These are phyloP conservation scores for Drosophila maculinotata DNA, from an alignment of 2,888 invertebrate genomes.

Conservation along the genomic window DNA sequence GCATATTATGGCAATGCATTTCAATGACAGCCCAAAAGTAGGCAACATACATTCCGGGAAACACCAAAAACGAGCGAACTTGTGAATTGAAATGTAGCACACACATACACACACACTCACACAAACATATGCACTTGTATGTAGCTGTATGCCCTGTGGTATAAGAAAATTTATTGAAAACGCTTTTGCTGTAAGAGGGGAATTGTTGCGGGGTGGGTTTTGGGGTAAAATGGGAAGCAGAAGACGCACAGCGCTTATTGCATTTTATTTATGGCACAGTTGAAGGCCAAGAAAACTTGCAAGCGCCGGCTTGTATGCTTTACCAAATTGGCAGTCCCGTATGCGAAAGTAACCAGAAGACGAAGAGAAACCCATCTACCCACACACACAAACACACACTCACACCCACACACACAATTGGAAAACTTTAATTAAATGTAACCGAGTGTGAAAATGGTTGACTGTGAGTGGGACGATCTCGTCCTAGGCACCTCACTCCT, in stretches of 20 bases:
- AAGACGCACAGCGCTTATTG: slow-evolving; percentile 53
- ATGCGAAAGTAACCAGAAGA: slow-evolving; percentile 15
- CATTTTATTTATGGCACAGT: slow-evolving; percentile 66
- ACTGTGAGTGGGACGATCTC: slow-evolving; percentile 23
- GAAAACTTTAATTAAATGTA: slow-evolving; percentile 72
- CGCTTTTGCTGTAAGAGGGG: slow-evolving; percentile 23
- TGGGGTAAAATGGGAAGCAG: slow-evolving; percentile 12
- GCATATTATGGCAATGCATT: slow-evolving; percentile 65
- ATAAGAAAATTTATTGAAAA: slow-evolving; percentile 61
- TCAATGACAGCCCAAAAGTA: slow-evolving; percentile 56
- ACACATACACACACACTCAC: slow-evolving; percentile 7
- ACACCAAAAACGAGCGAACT: slow-evolving; percentile 33
- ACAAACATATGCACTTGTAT: not conserved
- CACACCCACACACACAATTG: slow-evolving; percentile 36
- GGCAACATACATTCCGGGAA: slow-evolving; percentile 44
- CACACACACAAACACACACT: slow-evolving; percentile 7
- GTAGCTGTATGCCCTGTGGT: slow-evolving; percentile 24
- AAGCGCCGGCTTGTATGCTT: slow-evolving; percentile 47
- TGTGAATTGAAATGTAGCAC: slow-evolving; percentile 51
- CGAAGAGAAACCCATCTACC: no score
- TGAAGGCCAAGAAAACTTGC: slow-evolving; percentile 69
- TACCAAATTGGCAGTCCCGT: slow-evolving; percentile 56
- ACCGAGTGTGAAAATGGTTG: slow-evolving; percentile 44
- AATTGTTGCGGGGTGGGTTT: slow-evolving; percentile 2
- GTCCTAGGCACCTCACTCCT: slow-evolving; percentile 5